Evolutionary conservation across 2,888 invertebrate species (phyloP).

Genomic region (Beris chalybata): DNA sequence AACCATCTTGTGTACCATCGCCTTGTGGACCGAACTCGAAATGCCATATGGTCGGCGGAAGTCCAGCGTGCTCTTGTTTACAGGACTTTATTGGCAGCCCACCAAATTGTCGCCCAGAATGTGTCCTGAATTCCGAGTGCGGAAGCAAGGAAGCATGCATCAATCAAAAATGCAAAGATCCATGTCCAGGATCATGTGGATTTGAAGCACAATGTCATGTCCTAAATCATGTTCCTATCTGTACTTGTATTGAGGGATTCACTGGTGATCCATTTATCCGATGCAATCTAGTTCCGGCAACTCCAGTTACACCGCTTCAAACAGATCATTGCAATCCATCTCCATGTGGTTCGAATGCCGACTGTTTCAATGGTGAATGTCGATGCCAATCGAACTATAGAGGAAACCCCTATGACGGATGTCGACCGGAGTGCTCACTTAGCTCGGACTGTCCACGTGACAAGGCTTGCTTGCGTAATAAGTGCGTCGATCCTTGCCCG

Average conservation of each 20-base stretch:
- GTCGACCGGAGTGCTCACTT: conserved; percentile 74
- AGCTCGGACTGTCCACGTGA: conserved; percentile 72
- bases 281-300: conserved; percentile 63
- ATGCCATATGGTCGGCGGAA: conserved; percentile 73
- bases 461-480: conserved; percentile 70
- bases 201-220: conserved; percentile 77
- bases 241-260: conserved; percentile 73
- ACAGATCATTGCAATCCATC: conserved; percentile 67
- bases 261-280: conserved; percentile 79
- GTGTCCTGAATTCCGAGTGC: conserved; percentile 78
- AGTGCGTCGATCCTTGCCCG: conserved; percentile 73
- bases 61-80: conserved; percentile 77
- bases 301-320: conserved; percentile 47
- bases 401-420: conserved; percentile 68
- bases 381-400: conserved; percentile 71
- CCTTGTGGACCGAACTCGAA: conserved; percentile 84
- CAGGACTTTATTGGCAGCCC: conserved; percentile 78
- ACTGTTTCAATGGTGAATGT: conserved; percentile 70
- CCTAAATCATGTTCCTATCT: conserved; percentile 78
- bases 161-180: conserved; percentile 78
- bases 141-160: conserved; percentile 75
- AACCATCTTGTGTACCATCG: conserved; percentile 77
- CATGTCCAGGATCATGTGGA: conserved; percentile 82
- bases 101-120: conserved; percentile 78
- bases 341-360: conserved; percentile 77